Percentiles rank a stretch among this genome's conserved stretches.
Evolutionary conservation across 2,888 invertebrate species (phyloP).

Genomic region (Drosophila antonietae): DNA sequence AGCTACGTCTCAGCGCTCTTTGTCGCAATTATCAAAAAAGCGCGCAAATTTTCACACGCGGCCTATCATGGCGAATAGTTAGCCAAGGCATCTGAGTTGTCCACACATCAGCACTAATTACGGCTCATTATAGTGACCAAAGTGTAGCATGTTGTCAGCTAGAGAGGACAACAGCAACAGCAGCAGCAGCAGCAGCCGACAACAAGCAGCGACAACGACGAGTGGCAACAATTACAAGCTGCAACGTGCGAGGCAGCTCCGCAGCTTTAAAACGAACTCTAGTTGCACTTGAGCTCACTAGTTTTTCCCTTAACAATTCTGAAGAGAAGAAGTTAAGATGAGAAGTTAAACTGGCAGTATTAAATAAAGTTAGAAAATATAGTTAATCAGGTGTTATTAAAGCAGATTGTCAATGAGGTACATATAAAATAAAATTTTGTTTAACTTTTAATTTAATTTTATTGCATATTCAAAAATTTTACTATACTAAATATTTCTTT

Average conservation of each 20-base stretch:
- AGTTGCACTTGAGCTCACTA: slow-evolving; percentile 17
- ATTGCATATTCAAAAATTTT: too few species aligned
- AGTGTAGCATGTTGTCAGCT: slow-evolving; percentile 79
- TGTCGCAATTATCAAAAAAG: slow-evolving; percentile 77
- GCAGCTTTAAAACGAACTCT: slow-evolving; percentile 5
- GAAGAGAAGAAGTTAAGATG: background rate
- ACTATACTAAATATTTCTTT: too few species aligned
- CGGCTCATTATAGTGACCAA: slow-evolving; percentile 81
- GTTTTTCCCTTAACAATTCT: too few species aligned
- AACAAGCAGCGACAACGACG: slow-evolving; percentile 37
- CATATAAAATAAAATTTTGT: too few species aligned
- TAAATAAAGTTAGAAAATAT: too few species aligned
- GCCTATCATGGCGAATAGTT: slow-evolving; percentile 56
- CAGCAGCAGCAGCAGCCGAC: background rate
- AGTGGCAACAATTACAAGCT: slow-evolving; percentile 69
- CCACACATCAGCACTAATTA: slow-evolving; percentile 76
- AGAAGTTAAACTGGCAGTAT: too few species aligned
- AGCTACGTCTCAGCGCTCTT: slow-evolving; percentile 24
- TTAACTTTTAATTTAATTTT: too few species aligned
- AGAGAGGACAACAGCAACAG: slow-evolving; percentile 57
- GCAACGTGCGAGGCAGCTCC: slow-evolving; percentile 30
- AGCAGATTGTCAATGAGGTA: too few species aligned
- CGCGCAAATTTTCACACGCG: slow-evolving; percentile 77
- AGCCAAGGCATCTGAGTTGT: slow-evolving; percentile 48
- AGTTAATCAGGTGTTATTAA: background rate